Evolutionary conservation across 1,140 invertebrate species (phyloP).

Genomic region (Arctopsyche grandis): DNA sequence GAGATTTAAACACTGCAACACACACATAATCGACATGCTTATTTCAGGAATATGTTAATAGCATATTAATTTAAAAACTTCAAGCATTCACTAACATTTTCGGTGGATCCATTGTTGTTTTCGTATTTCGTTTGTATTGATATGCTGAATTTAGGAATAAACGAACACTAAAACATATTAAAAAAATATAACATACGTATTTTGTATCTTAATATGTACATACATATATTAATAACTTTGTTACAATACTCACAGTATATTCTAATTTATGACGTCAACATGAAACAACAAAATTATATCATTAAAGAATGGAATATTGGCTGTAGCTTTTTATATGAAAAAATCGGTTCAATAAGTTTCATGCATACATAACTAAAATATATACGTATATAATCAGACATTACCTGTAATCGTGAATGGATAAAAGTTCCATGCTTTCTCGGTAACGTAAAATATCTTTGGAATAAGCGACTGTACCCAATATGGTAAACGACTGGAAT

Average conservation of each 20-base stretch:
- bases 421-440: slow-evolving; percentile 96
- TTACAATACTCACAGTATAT: slow-evolving; percentile 69
- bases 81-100: slow-evolving; percentile 79
- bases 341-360: too few species aligned
- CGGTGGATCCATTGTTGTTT: slow-evolving; percentile 86
- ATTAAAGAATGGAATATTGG: not conserved
- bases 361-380: too few species aligned
- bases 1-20: slow-evolving; percentile 78
- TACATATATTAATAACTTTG: too few species aligned
- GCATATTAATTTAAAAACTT: slow-evolving; percentile 1
- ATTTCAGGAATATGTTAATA: slow-evolving; percentile 29
- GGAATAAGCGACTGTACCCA: slow-evolving; percentile 90
- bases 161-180: slow-evolving; percentile 81
- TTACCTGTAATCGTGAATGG: slow-evolving; percentile 90
- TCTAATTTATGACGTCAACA: slow-evolving; percentile 61
- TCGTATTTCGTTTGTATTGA: slow-evolving; percentile 91
- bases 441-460: slow-evolving; percentile 91
- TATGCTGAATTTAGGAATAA: slow-evolving; percentile 88
- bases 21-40: slow-evolving; percentile 50
- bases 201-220: too few species aligned
- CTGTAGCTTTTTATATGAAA: too few species aligned
- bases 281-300: slow-evolving; percentile 57
- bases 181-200: not conserved
- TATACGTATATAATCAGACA: slow-evolving; percentile 31
- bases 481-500: slow-evolving; percentile 83